Evolutionary conservation across 2,888 invertebrate species (phyloP), one percentile per base, ranked within the genome.

Genomic region (Drosophila longiperda): DNA sequence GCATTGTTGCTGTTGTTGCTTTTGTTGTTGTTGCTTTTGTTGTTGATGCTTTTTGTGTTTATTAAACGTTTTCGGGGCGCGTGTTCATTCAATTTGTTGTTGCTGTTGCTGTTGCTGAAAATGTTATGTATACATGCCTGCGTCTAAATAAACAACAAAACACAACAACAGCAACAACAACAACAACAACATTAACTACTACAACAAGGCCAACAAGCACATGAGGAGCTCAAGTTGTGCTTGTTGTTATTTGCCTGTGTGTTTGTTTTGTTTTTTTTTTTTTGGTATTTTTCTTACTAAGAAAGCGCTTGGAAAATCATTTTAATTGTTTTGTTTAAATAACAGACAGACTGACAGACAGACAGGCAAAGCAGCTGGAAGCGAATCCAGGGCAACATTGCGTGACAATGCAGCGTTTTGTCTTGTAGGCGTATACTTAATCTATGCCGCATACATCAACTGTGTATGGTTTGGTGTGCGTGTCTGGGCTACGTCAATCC

Each of bases 301-400:
- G 55, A 67, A 83, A 77, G 71, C 73, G 70, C 70, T 71, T 73
- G 79, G 73, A 82, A 87, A 86, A 86, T 90, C 88, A 84, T 89
- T 90, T 90, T 86, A 90, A 86, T 86, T 90, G 90, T 89, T 90
- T 76, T 90, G 90, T 89, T 86, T 89, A 85, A 85, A 90, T 89
- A 90, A 84, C 73, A 89, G 71, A 77, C 74, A 66, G 12, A 45
- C 20, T n/a, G 40, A 42, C 20, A 23, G 45, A 42, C 20, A 23
- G 45, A 45, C 15, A 45, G 15, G 15, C 23, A 8, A 23, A 64
- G 70, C 58, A 61, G 78, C 57, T 61, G 61, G 65, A 57, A 23
- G 23, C 23, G 58, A 53, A 68, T 42, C 52, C 49, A 66, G 60
- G 48, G 63, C 49, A 49, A 68, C 54, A 49, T 33, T 70, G 40